Base-by-base conservation (phyloP, 2,888 invertebrate species). In the Byasa hedistus region DNA sequence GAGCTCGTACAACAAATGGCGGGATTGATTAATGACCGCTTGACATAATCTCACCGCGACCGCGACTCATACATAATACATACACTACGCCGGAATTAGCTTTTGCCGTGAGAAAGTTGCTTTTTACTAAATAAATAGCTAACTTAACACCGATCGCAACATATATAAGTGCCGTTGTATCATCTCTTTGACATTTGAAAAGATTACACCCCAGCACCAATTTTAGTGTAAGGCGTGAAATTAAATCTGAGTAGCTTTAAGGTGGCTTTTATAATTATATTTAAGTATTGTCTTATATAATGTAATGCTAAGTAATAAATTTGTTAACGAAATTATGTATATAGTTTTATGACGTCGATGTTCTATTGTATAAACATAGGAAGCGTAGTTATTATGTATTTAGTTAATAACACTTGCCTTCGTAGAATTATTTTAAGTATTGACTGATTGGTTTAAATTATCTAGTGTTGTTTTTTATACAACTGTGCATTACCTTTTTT, bases 371-470 rank as follows among this genome's bases (percentile, higher is more conserved):
- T 78, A 77, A 78, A 79, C 61, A 71, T 71, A 68, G 70, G 73
- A 72, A 69, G 63, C 73, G 67, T 76, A 74, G 69, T 68, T 72
- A 75, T 75, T 73, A 70, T 72, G 74, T 78, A 74, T 76, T 76
- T 87, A 87, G 81, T 81, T 60, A n/a, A 48, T 67, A 79, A 78
- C 84, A 87, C 89, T 89, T 89, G 89, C 89, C 89, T 86, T 84
- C 76, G 76, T 85, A 85, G 78, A 79, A 80, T 78, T 82, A 79
- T 81, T 78, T 82, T 88, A 79, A 79, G 80, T 77, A 78, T 85
- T 85, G 90, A 89, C 90, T 89, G 90, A 89, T 85, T 85, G 84
- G 81, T 87, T 85, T 70, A 79, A 79, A 84, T 83, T 82, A 83
- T 81, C 81, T 84, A 78, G 77, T 76, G 75, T 71, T 76, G 75